Evolutionary conservation across 2,888 invertebrate genomes (phyloP).

Genomic region (Drosophila hamatofila): DNA sequence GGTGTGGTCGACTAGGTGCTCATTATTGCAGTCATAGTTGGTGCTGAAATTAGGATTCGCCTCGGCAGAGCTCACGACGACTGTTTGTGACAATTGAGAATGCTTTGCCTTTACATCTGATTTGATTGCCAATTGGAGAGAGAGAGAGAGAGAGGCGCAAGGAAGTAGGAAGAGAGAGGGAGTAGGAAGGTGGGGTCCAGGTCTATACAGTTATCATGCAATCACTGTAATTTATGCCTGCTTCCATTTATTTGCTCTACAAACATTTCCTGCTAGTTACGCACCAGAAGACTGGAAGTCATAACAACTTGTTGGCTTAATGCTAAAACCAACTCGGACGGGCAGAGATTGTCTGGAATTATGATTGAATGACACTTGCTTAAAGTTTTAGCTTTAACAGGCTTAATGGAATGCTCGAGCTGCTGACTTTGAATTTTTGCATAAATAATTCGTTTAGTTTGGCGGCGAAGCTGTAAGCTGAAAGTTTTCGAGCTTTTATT

Average conservation of each 20-base stretch:
- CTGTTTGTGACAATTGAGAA: conserved; percentile 29
- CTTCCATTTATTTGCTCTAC: conserved; percentile 43
- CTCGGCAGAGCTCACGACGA: conserved; percentile 22
- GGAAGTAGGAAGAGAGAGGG: too few species aligned
- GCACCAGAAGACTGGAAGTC: conserved; percentile 14
- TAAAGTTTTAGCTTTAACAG: background rate
- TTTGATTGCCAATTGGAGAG: conserved; percentile 30
- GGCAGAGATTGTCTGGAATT: background rate
- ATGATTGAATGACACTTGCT: conserved; percentile 13
- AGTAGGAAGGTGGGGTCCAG: background rate
- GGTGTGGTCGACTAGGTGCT: conserved; percentile 39
- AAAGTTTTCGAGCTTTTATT: too few species aligned
- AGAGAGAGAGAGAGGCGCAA: background rate
- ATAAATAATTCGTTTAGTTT: background rate
- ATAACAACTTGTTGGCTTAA: conserved; percentile 5
- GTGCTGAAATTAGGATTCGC: conserved; percentile 45
- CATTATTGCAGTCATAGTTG: conserved; percentile 59
- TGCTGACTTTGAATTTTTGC: background rate
- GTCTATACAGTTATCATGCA: conserved; percentile 2
- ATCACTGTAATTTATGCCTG: conserved; percentile 41
- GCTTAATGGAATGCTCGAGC: background rate
- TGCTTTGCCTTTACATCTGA: conserved; percentile 33
- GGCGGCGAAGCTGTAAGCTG: background rate
- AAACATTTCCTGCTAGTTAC: conserved; percentile 34
- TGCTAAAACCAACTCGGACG: background rate